Evolutionary conservation across 2,113 vertebrate species (phyloP), one percentile per base, ranked within the genome.

Genomic region (Dicerorhinus sumatrensis): DNA sequence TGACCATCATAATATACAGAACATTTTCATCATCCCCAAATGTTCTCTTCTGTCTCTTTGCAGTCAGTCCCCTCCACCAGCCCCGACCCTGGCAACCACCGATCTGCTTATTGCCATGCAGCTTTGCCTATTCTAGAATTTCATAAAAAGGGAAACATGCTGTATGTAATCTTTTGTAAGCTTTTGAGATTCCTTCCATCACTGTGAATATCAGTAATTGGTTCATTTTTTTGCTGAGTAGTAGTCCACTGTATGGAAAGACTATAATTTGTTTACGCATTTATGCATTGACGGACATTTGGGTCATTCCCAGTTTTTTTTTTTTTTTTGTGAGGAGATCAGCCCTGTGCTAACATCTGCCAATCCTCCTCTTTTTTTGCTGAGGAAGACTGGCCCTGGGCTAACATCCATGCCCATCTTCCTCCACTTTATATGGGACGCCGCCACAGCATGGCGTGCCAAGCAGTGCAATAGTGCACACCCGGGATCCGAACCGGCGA

Each of bases 191-290:
- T 51, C 56, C 8, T 20, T 81, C 56, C 0, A 27, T 33, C 48
- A 2, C 33, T 42, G 63, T 13, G 16, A 25, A 11, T n/a, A 9
- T 25, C 60, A 6, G 46, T 13, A 2, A n/a, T 21, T 3, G 48
- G 48, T 33, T n/a, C 29, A 20, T 6, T 31, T 63, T 23, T 39
- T 56, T 23, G 27, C 27, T 0, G 17, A 54, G 27, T 3, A 14
- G 72, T 5, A 0, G 60, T 2, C 42, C 46, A 3, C 21, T 10
- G 3, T 2, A 9, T 14, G 67, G 65, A 73, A 2, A 33, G 54
- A n/a, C 17, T 12, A 18, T 51, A 4, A 3, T 3, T 5, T 8
- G 65, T 13, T 31, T 8, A 8, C 8, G 2, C 3, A 0, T 7
- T 29, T 73, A 27, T 31, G 67, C 54, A 14, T 3, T 1, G 42